A percentile compares a stretch with the other conserved stretches of the same genome.
These are phyloP conservation scores for Anguilla japonica DNA, from an alignment of 2,113 vertebrate genomes.

Conservation along the genomic window DNA sequence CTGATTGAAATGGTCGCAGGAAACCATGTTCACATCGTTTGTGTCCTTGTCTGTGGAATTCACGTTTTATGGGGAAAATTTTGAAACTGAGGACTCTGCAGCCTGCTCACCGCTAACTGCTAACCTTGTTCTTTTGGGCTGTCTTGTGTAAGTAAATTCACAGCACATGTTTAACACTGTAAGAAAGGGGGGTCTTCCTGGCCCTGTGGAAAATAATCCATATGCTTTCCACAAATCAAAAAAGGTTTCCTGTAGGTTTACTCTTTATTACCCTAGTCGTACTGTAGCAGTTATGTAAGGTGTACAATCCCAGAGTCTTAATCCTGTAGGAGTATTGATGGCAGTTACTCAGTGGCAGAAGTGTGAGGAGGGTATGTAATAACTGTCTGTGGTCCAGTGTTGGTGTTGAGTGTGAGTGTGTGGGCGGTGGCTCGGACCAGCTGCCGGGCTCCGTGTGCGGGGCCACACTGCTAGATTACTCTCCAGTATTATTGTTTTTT, in stretches of 20 bases:
- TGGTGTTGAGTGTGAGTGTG: slow-evolving; percentile 26
- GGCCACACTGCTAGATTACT: slow-evolving; percentile 20
- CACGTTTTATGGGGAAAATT: slow-evolving; percentile 3
- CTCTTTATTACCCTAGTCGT: slow-evolving; percentile 14
- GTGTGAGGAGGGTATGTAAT: slow-evolving; percentile 53
- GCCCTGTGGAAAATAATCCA: background rate
- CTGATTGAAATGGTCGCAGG: background rate
- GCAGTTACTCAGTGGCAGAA: slow-evolving; percentile 45
- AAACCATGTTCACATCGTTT: background rate
- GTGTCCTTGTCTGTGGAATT: background rate
- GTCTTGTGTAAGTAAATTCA: background rate
- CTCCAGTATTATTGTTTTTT: background rate
- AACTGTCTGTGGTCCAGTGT: slow-evolving; percentile 39
- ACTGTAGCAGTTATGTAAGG: slow-evolving; percentile 1
- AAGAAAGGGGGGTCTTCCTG: background rate
- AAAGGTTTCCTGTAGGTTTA: slow-evolving; percentile 2
- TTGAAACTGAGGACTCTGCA: slow-evolving; percentile 12
- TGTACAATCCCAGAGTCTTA: slow-evolving; percentile 69
- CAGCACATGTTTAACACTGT: background rate
- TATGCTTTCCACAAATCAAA: background rate
- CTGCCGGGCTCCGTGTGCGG: slow-evolving; percentile 8
- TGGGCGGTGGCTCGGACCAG: slow-evolving; percentile 11
- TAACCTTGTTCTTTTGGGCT: slow-evolving; percentile 16
- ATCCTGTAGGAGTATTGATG: slow-evolving; percentile 65
- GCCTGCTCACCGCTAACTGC: background rate